These are phyloP conservation scores for Stegostoma tigrinum DNA, from an alignment of 2,113 vertebrate species.

Conservation along the genomic window DNA sequence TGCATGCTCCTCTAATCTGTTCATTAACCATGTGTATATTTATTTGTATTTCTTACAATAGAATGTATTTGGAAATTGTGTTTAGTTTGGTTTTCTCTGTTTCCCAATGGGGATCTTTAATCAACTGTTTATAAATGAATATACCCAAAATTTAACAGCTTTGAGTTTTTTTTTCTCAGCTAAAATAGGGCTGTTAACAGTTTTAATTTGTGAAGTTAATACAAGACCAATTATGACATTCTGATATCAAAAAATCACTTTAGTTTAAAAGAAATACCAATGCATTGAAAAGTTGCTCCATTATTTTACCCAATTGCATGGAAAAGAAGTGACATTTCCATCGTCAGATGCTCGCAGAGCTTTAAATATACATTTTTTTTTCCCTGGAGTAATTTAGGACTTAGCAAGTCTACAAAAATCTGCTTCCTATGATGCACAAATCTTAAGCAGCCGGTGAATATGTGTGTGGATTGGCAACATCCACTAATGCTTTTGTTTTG, in stretches of 20 bases:
- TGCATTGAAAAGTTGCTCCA: not conserved
- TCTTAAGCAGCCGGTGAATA: not conserved
- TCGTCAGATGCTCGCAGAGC: not conserved
- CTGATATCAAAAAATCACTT: not conserved
- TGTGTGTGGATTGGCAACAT: not conserved
- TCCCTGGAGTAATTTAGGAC: not conserved
- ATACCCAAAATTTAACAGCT: not conserved
- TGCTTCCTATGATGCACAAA: not conserved
- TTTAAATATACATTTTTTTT: not conserved
- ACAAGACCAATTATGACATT: not conserved
- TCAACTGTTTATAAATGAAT: not conserved
- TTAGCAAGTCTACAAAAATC: not conserved
- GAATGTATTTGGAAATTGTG: not conserved
- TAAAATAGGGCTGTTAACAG: not conserved
- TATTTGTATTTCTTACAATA: not conserved
- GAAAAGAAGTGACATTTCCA: not conserved
- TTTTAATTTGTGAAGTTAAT: not conserved
- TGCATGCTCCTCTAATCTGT: too few species aligned
- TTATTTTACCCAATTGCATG: not conserved
- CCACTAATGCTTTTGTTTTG: not conserved
- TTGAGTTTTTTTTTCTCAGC: not conserved
- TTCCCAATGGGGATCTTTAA: not conserved
- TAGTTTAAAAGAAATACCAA: not conserved
- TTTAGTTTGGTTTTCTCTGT: not conserved
- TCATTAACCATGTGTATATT: not conserved